phyloP scores from a whole-genome alignment of 2,113 vertebrate genomes.

The Sapajus apella region DNA sequence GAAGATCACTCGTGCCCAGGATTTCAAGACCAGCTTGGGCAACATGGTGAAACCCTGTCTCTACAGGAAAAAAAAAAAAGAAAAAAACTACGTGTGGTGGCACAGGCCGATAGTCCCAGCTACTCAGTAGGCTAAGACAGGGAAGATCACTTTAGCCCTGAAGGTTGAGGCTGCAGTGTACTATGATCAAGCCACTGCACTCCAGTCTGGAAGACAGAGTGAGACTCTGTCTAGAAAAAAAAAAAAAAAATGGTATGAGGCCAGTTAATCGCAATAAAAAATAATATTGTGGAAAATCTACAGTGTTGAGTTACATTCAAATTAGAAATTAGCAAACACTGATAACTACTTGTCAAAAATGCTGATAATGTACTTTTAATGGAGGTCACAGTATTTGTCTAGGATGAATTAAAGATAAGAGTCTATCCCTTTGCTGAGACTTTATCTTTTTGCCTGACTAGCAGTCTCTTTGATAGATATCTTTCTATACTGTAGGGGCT shows the following conservation, averaged over 20 bases:
- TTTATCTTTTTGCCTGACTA: slow-evolving; percentile 25
- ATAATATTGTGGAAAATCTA: not conserved
- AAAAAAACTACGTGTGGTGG: too few species aligned
- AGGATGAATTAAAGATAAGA: slow-evolving; percentile 1
- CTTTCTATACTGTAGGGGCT: not conserved
- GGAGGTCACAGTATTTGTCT: not conserved
- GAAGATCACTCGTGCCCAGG: too few species aligned
- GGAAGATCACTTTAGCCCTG: too few species aligned
- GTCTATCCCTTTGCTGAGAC: not conserved
- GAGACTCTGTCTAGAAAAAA: too few species aligned
- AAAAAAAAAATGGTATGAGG: not conserved
- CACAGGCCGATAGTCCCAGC: too few species aligned
- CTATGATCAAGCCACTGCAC: too few species aligned
- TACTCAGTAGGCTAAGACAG: too few species aligned
- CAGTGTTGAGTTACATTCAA: not conserved
- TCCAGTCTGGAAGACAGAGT: too few species aligned
- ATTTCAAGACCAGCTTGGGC: too few species aligned
- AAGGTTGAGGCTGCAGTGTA: too few species aligned
- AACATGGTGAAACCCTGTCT: too few species aligned
- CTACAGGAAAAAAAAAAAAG: too few species aligned
- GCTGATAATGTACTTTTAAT: not conserved
- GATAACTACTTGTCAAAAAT: not conserved
- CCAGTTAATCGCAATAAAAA: not conserved
- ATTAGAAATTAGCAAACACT: slow-evolving; percentile 10
- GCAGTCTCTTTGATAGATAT: not conserved